Percentiles rank a stretch among this genome's conserved stretches.
Conservation (phyloP, 2,797 vertebrate genomes). For the Esox lucius region DNA sequence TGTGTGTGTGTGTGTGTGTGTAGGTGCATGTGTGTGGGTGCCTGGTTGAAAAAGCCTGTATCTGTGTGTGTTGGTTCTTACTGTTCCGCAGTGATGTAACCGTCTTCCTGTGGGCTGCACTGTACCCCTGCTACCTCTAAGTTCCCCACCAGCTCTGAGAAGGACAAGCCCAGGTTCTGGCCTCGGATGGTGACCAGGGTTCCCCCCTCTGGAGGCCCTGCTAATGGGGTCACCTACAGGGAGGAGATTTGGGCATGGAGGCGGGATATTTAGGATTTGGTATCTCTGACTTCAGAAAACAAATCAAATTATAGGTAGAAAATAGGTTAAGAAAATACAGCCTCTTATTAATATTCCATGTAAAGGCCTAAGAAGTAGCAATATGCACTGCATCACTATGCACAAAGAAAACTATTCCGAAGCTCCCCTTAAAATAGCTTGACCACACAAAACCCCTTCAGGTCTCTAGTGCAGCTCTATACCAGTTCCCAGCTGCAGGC, state of each 20-base stretch:
- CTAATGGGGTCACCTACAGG: constrained; percentile 84
- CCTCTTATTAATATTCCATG: constrained; percentile 33
- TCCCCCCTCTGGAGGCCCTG: constrained; percentile 90
- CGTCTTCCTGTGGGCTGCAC: constrained; percentile 82
- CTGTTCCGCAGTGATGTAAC: constrained; percentile 93
- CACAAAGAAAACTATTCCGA: constrained; percentile 37
- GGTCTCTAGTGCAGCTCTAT: not conserved
- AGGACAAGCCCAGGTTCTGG: constrained; percentile 90
- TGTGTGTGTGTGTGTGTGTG: constrained; percentile 8
- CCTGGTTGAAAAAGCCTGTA: constrained; percentile 13
- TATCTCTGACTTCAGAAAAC: not conserved
- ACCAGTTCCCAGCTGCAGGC: not conserved
- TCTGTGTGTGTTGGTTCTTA: constrained; percentile 67
- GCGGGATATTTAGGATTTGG: not conserved
- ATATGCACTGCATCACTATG: constrained; percentile 37
- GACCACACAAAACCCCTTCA: constrained; percentile 21
- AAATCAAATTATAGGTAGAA: not conserved
- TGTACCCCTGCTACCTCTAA: constrained; percentile 90
- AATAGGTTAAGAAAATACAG: constrained; percentile 3
- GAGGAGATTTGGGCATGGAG: too few species aligned
- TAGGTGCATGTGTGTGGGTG: constrained; percentile 1
- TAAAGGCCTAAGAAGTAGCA: not conserved
- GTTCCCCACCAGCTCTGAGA: constrained; percentile 88
- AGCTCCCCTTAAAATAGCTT: constrained; percentile 19
- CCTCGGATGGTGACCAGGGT: constrained; percentile 92